Conservation (phyloP, 2,888 invertebrate genomes). For the Nipponacmea schrenckii region DNA sequence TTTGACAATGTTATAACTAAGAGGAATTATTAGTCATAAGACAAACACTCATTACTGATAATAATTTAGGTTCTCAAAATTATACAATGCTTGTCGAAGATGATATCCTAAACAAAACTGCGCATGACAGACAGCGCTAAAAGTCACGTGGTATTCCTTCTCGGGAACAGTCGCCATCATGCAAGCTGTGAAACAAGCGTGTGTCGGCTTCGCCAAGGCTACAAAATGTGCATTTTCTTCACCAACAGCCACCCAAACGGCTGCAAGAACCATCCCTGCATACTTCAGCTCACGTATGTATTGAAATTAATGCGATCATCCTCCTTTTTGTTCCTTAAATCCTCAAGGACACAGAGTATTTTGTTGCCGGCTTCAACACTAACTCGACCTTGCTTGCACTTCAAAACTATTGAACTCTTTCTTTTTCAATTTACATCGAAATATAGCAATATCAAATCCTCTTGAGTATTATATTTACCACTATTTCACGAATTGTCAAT, state of each 20-base stretch:
- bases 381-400: conserved; percentile 9
- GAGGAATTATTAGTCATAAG: too few species aligned
- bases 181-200: conserved; percentile 73
- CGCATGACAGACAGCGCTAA: too few species aligned
- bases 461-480: not conserved
- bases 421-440: too few species aligned
- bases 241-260: conserved; percentile 70
- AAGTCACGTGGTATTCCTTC: conserved; percentile 1
- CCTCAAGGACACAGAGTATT: not conserved
- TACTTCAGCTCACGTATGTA: conserved; percentile 72
- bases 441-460: too few species aligned
- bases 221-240: conserved; percentile 71
- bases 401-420: not conserved
- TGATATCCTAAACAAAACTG: too few species aligned
- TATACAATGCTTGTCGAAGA: too few species aligned
- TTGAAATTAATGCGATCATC: conserved; percentile 18
- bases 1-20: too few species aligned
- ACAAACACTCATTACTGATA: too few species aligned
- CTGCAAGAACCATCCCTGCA: conserved; percentile 70
- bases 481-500: not conserved
- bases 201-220: conserved; percentile 72
- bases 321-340: not conserved
- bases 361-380: conserved; percentile 10
- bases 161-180: conserved; percentile 70
- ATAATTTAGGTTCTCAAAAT: too few species aligned